Evolutionary conservation across 2,797 vertebrate species (phyloP), one percentile per base, ranked within the genome.

Genomic region (Staurois parvus): DNA sequence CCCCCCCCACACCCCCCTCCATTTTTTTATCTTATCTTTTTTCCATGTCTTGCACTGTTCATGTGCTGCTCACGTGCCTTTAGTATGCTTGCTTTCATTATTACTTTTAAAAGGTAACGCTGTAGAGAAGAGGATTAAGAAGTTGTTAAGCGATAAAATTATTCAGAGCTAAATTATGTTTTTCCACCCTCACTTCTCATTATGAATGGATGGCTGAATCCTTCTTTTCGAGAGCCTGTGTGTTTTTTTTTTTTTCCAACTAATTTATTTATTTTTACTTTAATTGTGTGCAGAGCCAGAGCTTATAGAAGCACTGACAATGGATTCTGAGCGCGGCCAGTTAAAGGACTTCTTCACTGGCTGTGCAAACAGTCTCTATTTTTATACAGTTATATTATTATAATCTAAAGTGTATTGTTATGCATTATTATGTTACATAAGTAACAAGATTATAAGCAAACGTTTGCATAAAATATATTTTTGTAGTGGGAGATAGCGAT

Each of bases 141-240:
- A 89, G 77, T 89, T 90, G 85, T 91, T 91, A 90, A 89, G 79
- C 88, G 88, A 90, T 90, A 90, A 91, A 90, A 90, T 82, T 89
- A 84, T 90, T 91, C 72, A 83, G 87, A 89, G 80, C 73, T 62
- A 83, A 88, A 78, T 86, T 81, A 86, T 87, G 85, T 87, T 87
- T 89, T 91, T 87, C 78, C 75, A 82, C 76, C 89, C 75, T 6
- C 88, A 88, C 76, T 83, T 88, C 84, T 87, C 81, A 87, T 88
- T 88, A 29, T 3, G 81, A 87, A 87, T 79, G 85, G 80, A 87
- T 87, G 85, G 79, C 34, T 79, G 80, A 59, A 34, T 29, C 84
- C 84, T 81, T 52, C 75, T 56, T 66, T 73, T 74, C 62, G 79
- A 86, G 84, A 72, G 67, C 32, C 77, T 59, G 17, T 40, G n/a